Evolutionary conservation across 2,888 invertebrate genomes (phyloP).

Genomic region (Drosophila prolongata): DNA sequence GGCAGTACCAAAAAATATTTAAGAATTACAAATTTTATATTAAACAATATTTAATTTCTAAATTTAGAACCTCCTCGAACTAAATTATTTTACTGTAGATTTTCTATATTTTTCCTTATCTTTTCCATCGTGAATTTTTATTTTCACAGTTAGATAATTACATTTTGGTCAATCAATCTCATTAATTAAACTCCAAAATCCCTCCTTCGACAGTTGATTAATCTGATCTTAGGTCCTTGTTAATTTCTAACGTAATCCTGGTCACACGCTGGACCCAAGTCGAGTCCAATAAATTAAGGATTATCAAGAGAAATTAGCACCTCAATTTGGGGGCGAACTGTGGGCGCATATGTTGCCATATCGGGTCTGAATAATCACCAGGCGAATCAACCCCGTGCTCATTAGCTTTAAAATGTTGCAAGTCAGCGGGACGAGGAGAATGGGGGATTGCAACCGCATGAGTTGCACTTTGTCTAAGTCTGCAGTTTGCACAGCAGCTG

Average conservation of each 20-base stretch:
- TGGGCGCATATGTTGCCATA: slow-evolving; percentile 39
- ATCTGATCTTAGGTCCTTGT: slow-evolving; percentile 8
- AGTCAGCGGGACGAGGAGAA: slow-evolving; percentile 10
- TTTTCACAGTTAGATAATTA: too few relatives aligned
- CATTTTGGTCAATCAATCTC: background rate
- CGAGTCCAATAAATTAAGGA: slow-evolving; percentile 65
- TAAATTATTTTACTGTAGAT: too few relatives aligned
- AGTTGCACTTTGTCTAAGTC: slow-evolving; percentile 70
- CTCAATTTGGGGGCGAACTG: slow-evolving; percentile 30
- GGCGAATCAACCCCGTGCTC: slow-evolving; percentile 17
- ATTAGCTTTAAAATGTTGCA: slow-evolving; percentile 16
- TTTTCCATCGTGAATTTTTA: background rate
- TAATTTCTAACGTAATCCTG: slow-evolving; percentile 15
- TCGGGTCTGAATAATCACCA: slow-evolving; percentile 26
- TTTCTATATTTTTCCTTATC: too few relatives aligned
- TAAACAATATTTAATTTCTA: too few relatives aligned
- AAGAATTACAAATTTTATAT: too few relatives aligned
- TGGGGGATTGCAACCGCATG: slow-evolving; percentile 59
- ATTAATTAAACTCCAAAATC: slow-evolving; percentile 1
- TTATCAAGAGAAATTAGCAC: slow-evolving; percentile 63
- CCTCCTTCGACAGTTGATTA: background rate
- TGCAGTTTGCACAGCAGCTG: slow-evolving; percentile 31
- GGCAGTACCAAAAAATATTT: too few relatives aligned
- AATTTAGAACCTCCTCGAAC: too few relatives aligned
- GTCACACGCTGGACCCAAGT: background rate